Evolutionary conservation across 2,888 invertebrate genomes (phyloP).

Genomic region (Parnassius glacialis): DNA sequence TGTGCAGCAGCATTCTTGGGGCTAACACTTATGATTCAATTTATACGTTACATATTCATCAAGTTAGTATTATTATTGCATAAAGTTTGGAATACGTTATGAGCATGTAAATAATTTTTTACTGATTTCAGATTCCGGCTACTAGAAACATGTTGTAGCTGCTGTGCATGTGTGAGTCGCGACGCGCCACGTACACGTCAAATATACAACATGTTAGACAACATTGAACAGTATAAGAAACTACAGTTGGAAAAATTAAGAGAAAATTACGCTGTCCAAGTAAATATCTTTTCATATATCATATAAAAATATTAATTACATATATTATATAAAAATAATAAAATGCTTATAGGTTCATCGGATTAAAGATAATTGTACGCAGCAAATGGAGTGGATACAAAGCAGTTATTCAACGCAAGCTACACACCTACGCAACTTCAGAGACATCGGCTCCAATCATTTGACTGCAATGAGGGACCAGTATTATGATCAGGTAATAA

Average conservation of each 20-base stretch:
- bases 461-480: slow-evolving; percentile 92
- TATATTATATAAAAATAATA: slow-evolving; percentile 2
- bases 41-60: slow-evolving; percentile 84
- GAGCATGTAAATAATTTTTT: background rate
- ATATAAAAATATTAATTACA: background rate
- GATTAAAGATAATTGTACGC: slow-evolving; percentile 95
- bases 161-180: slow-evolving; percentile 86
- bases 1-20: slow-evolving; percentile 90
- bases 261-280: slow-evolving; percentile 95
- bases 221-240: slow-evolving; percentile 93
- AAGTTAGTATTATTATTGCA: slow-evolving; percentile 78
- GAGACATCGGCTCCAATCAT: slow-evolving; percentile 95
- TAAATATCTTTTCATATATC: slow-evolving; percentile 48
- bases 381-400: slow-evolving; percentile 96
- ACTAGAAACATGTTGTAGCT: slow-evolving; percentile 88
- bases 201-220: slow-evolving; percentile 93
- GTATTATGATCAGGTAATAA: slow-evolving; percentile 92
- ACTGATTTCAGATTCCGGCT: slow-evolving; percentile 84
- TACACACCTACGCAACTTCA: slow-evolving; percentile 91
- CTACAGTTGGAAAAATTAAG: slow-evolving; percentile 93
- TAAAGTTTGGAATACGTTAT: background rate
- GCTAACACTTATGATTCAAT: slow-evolving; percentile 89
- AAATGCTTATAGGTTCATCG: slow-evolving; percentile 85
- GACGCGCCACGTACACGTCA: slow-evolving; percentile 90
- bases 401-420: slow-evolving; percentile 94